A percentile compares a stretch with the other conserved stretches of the same genome.
phyloP scores from a whole-genome alignment of 2,113 vertebrate genomes.

The Pan paniscus region DNA sequence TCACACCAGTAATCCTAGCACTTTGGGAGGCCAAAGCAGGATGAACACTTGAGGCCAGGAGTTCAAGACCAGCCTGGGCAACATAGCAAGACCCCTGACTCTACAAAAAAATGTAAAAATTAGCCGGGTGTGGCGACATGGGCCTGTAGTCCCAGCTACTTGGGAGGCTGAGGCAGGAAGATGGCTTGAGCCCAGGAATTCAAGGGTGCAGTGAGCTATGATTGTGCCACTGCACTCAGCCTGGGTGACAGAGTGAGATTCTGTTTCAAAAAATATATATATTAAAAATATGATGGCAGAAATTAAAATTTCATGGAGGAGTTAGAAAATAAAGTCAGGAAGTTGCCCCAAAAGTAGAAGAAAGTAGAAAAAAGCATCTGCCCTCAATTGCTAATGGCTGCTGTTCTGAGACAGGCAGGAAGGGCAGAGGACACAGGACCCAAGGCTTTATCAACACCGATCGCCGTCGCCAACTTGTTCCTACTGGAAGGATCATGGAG shows the following conservation, averaged over 20 bases:
- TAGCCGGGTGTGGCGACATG: neutral
- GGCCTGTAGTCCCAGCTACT: neutral
- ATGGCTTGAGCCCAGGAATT: neutral
- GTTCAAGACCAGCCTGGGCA: neutral
- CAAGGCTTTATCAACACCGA: neutral
- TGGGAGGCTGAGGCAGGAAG: neutral
- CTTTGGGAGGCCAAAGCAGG: neutral
- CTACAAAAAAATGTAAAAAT: neutral
- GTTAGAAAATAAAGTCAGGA: neutral
- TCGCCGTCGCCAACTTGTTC: accelerated
- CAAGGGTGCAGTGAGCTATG: neutral
- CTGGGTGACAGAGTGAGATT: neutral
- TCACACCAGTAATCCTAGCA: neutral
- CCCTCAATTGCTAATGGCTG: neutral
- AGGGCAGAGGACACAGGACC: too few relatives aligned
- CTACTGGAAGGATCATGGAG: neutral
- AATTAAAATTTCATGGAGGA: neutral
- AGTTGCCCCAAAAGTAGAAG: neutral
- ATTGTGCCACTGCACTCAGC: neutral
- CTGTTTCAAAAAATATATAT: neutral
- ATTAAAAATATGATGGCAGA: neutral
- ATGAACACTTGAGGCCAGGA: neutral
- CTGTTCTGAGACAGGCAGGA: neutral
- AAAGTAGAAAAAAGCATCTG: neutral
- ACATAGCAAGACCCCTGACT: neutral